Base-by-base conservation (phyloP, 2,888 invertebrate species). In the Leistus spinibarbis region DNA sequence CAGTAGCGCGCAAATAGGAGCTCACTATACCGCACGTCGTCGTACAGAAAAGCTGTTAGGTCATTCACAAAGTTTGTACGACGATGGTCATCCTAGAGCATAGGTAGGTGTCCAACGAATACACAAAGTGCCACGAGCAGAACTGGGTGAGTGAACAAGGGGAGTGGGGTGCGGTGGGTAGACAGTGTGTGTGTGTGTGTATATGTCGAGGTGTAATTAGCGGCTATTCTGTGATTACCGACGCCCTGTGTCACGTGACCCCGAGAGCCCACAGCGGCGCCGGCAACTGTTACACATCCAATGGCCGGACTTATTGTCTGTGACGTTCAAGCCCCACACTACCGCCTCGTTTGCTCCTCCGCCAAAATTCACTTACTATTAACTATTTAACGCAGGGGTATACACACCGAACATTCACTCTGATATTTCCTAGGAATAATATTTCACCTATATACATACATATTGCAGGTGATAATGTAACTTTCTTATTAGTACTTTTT, bases 201-300 rank as follows among this genome's bases (percentile, higher is more conserved):
- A n/a, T n/a, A n/a, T n/a, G 53, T 20, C 67, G 67, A 57, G 40
- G 77, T 75, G 80, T 81, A 79, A 84, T 84, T 84, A 84, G 82
- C 81, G 81, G 80, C 80, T 80, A 82, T 82, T 82, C 83, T 83
- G 82, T 83, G 82, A 84, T 84, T 84, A 84, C 82, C 81, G 63
- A 24, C 64, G 54, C 73, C 67, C 20, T 22, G 54, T 81, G 82
- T 82, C 83, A 84, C 82, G 83, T 83, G 83, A 83, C 81, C 80
- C 79, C n/a, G n/a, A n/a, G 81, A 80, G 76, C 40, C 40, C 40
- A 40, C 1, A 40, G 40, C 40, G 40, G 40, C 40, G 40, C 10
- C 76, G 67, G 79, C 69, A 81, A 80, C 80, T 80, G 80, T 83
- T 81, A 80, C 81, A 80, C 80, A 80, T 79, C 79, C 80, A 80